Conservation (phyloP, 92 coral and sea anemone species). For the Galaxea fascicularis region DNA sequence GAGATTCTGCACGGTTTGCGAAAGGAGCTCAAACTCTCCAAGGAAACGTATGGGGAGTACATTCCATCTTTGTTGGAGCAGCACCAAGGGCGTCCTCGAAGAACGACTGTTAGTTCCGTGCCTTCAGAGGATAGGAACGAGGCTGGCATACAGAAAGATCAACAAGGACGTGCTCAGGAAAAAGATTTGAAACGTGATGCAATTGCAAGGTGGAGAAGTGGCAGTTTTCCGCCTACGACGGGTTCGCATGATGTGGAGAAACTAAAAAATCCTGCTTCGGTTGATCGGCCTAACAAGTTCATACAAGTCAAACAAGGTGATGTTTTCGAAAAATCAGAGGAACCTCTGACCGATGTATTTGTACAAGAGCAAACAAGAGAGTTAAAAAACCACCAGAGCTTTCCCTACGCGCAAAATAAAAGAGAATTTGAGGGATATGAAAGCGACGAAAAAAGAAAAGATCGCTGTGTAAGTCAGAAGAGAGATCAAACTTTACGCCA, state of each 20-base stretch:
- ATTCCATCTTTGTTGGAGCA: constrained; percentile 61
- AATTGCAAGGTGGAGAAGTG: constrained; percentile 45
- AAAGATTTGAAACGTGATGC: not conserved
- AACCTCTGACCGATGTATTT: not conserved
- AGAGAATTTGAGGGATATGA: not conserved
- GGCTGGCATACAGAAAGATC: not conserved
- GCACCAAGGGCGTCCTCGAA: constrained; percentile 29
- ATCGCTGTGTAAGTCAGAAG: not conserved
- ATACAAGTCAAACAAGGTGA: not conserved
- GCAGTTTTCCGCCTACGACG: constrained; percentile 11
- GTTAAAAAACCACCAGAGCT: not conserved
- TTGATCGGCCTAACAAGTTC: not conserved
- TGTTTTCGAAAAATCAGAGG: not conserved
- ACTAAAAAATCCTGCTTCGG: not conserved
- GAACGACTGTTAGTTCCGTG: constrained; percentile 48
- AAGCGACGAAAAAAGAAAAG: not conserved
- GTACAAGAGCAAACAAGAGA: constrained; percentile 7
- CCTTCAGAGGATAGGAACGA: constrained; percentile 41
- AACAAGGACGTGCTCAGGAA: not conserved
- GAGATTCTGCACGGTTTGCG: constrained; percentile 74
- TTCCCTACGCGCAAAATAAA: not conserved
- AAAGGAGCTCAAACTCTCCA: constrained; percentile 62
- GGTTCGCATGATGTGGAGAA: not conserved
- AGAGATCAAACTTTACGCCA: not conserved
- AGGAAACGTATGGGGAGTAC: constrained; percentile 37